These are phyloP conservation scores for Eurytoma adleriae DNA, from an alignment of 2,888 invertebrate species.

Conservation along the genomic window DNA sequence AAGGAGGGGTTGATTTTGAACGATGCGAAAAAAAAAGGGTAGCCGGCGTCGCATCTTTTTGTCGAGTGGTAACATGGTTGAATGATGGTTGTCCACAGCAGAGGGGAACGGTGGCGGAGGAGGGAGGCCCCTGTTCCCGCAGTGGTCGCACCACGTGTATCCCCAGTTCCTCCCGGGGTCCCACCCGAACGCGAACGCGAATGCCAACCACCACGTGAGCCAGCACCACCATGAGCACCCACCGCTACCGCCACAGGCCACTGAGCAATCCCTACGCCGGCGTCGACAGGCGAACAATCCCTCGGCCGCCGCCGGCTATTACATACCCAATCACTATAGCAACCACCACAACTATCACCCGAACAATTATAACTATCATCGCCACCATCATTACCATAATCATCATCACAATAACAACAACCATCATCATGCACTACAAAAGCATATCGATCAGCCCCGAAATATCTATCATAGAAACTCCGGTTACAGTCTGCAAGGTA, in stretches of 20 bases:
- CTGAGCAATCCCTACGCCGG: constrained; percentile 41
- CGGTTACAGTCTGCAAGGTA: constrained; percentile 80
- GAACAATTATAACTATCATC: constrained; percentile 80
- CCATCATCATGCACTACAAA: constrained; percentile 77
- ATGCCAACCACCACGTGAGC: constrained; percentile 77
- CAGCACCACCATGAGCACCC: constrained; percentile 77
- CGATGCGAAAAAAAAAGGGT: too few relatives aligned
- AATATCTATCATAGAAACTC: constrained; percentile 80
- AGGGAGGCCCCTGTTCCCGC: constrained; percentile 92
- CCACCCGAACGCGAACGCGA: constrained; percentile 84
- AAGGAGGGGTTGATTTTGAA: too few relatives aligned
- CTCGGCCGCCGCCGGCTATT: constrained; percentile 72
- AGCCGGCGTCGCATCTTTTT: not conserved
- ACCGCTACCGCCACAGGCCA: constrained; percentile 75
- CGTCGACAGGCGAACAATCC: constrained; percentile 57
- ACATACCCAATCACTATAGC: constrained; percentile 78
- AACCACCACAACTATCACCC: constrained; percentile 78
- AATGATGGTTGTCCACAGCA: constrained; percentile 74
- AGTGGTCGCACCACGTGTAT: constrained; percentile 97
- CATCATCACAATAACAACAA: constrained; percentile 79
- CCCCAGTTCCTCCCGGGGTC: constrained; percentile 95
- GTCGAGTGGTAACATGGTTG: constrained; percentile 50
- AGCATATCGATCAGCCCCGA: constrained; percentile 78
- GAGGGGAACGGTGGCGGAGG: constrained; percentile 77
- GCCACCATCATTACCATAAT: constrained; percentile 80